Evolutionary conservation across 2,888 invertebrate genomes (phyloP), one percentile per base, ranked within the genome.

Genomic region (Cosmopolites sordidus): DNA sequence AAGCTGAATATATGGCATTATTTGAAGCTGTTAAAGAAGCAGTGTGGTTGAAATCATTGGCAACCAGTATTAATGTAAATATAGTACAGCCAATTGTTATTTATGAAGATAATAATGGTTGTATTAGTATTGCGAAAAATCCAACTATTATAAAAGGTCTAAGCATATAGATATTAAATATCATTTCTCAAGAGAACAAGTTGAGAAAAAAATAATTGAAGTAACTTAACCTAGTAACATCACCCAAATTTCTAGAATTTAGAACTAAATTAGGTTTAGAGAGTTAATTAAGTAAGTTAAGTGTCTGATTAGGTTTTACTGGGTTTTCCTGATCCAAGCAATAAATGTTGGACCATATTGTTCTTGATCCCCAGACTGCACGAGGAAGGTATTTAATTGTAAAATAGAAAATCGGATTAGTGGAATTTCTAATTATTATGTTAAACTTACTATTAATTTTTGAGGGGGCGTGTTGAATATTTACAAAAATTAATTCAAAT

Each of bases 81-180:
- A 70, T 56, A 69, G 69, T 56, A 64, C 62, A 51, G 63, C 67
- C 11, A n/a, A n/a, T n/a, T n/a, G n/a, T n/a, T n/a, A n/a, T n/a
- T n/a, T n/a, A n/a, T n/a, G n/a, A n/a, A n/a, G n/a, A n/a, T n/a
- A n/a, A n/a, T n/a, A n/a, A n/a, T n/a, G n/a, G n/a, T n/a, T 68
- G 66, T 48, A 69, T 69, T 12, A 63, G 58, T 54, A 66, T 66
- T 33, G 66, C 64, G 12, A 69, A 65, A 37, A 65, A 64, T 58
- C 64, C 62, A 14, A 48, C 52, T 11, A 16, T 46, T 60, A 62
- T 40, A 65, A 68, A 56, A 64, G 58, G 60, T 66, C 49, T 15
- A 69, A 58, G 63, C 50, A n/a, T n/a, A n/a, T 69, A 44, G 64
- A 69, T 44, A 68, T 67, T 22, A 66, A 60, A 30, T 54, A 58